Conservation (phyloP, 2,888 invertebrate species). For the Cerceris rybyensis region DNA sequence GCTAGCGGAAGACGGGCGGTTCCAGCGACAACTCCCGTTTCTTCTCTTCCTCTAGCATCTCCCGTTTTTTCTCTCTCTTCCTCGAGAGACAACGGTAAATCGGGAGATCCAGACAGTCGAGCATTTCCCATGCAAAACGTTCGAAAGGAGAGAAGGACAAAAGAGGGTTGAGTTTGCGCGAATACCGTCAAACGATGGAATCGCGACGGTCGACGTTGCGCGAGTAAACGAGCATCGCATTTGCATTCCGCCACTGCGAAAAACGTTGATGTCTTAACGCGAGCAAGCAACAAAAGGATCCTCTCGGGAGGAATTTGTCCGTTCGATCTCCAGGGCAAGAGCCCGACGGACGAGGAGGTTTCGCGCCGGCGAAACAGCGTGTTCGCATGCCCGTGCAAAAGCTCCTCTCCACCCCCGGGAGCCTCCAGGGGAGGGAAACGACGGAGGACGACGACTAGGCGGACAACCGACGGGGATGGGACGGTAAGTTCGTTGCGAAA, state of each 20-base stretch:
- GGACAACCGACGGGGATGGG: slow-evolving; percentile 14
- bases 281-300: no score
- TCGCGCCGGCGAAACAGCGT: no score
- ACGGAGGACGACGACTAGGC: slow-evolving; percentile 38
- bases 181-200: neutral
- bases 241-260: no score
- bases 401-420: slow-evolving; percentile 6
- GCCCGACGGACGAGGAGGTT: no score
- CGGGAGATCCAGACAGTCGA: slow-evolving; percentile 6
- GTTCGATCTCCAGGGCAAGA: no score
- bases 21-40: neutral
- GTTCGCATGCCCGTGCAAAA: neutral
- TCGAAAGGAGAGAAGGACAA: slow-evolving; percentile 15
- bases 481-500: slow-evolving; percentile 74
- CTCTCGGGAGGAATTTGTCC: no score
- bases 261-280: no score
- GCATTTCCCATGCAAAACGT: slow-evolving; percentile 31
- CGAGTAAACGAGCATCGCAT: slow-evolving; percentile 5
- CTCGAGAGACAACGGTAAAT: no score
- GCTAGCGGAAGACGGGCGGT: slow-evolving; percentile 6
- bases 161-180: neutral
- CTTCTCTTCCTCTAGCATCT: neutral
- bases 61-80: neutral
- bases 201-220: slow-evolving; percentile 17
- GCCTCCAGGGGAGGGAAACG: slow-evolving; percentile 45